Conservation (phyloP, 2,113 vertebrate genomes). For the Dolichotis patagonum region DNA sequence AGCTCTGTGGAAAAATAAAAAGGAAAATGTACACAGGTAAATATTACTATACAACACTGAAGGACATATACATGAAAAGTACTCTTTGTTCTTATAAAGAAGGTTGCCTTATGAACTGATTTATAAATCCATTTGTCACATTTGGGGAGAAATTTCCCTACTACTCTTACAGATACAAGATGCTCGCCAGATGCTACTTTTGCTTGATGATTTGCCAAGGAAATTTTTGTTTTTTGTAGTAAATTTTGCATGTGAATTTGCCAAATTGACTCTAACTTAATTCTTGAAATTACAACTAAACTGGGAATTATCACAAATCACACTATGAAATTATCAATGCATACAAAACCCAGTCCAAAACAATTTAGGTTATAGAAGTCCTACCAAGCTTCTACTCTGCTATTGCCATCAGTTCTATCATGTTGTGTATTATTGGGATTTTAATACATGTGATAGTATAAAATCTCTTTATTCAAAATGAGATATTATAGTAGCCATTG, state of each 20-base stretch:
- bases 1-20: neutral
- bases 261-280: constrained; percentile 60
- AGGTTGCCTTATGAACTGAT: neutral
- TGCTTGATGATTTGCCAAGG: constrained; percentile 52
- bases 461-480: too few relatives aligned
- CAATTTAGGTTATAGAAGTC: constrained; percentile 23
- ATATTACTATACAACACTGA: neutral
- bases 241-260: constrained; percentile 8
- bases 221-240: constrained; percentile 29
- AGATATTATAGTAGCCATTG: too few relatives aligned
- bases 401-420: too few relatives aligned
- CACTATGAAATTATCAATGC: constrained; percentile 57
- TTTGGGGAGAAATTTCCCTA: neutral
- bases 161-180: neutral
- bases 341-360: constrained; percentile 22
- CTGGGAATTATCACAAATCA: constrained; percentile 69
- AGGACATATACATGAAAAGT: neutral
- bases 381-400: too few relatives aligned
- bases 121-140: neutral
- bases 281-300: constrained; percentile 56
- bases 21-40: neutral
- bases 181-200: constrained; percentile 29
- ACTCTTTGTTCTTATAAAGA: constrained; percentile 34
- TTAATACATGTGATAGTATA: too few relatives aligned
- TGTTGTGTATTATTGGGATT: too few relatives aligned